Conservation (phyloP, 2,888 invertebrate genomes). For the Micoletzkya japonica region DNA sequence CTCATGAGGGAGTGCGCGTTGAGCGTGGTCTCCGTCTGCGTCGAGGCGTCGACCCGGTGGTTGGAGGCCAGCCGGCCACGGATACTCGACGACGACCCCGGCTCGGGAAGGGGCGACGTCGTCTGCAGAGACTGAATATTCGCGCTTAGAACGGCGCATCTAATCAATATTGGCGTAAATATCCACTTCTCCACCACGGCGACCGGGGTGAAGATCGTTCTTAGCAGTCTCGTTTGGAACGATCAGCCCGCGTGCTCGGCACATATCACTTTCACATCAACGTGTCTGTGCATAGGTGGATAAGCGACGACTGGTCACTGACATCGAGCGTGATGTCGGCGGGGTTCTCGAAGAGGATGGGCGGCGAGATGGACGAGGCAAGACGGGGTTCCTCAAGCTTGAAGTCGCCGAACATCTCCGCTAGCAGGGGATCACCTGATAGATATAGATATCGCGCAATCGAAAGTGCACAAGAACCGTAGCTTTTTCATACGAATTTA, state of each 20-base stretch:
- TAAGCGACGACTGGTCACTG: background rate
- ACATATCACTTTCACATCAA: too few species aligned
- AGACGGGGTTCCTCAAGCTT: conserved; percentile 42
- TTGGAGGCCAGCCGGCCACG: conserved; percentile 17
- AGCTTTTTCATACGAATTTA: too few species aligned
- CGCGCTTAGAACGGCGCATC: too few species aligned
- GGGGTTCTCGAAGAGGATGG: conserved; percentile 58
- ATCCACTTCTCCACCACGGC: too few species aligned
- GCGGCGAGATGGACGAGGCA: conserved; percentile 45
- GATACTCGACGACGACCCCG: conserved; percentile 30
- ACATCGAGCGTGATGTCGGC: conserved; percentile 56
- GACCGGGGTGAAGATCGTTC: too few species aligned
- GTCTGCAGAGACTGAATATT: conserved; percentile 32
- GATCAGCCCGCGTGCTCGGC: too few species aligned
- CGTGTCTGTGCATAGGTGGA: background rate
- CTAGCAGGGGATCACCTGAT: conserved; percentile 52
- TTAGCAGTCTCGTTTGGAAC: too few species aligned
- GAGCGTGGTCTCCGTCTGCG: conserved; percentile 44
- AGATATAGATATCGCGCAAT: too few species aligned
- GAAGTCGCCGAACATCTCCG: conserved; percentile 60
- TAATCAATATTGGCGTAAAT: too few species aligned
- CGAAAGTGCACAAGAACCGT: too few species aligned
- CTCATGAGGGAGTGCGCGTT: conserved; percentile 30
- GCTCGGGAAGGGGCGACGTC: conserved; percentile 25
- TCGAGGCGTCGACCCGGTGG: conserved; percentile 31